Base-by-base conservation (phyloP, 2,113 vertebrate species). In the Amazona vittata region DNA sequence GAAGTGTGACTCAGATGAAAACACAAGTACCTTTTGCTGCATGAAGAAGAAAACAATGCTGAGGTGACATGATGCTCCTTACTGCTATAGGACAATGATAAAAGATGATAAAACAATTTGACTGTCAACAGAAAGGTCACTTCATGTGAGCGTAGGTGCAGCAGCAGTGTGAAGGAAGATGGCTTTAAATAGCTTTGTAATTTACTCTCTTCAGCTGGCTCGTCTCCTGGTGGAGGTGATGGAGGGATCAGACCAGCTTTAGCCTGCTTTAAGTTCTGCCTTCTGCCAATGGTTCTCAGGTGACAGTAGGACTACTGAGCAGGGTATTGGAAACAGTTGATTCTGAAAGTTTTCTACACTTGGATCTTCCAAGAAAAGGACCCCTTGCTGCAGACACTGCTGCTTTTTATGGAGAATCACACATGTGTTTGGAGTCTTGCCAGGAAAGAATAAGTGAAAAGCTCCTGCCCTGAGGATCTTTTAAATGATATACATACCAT, bases 171-270 rank as follows among this genome's bases (percentile, higher is more conserved):
- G 31, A 21, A 70, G 63, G 53, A 88, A 83, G 53, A 60, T 80
- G 46, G 33, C 28, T 91, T 82, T 82, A 76, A 85, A 91, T 41
- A 87, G 86, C 65, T 96, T 91, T 84, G 47, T n/a, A n/a, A 52
- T 73, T 82, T 87, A 49, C 37, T 33, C 53, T 22, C 31, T 84
- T 75, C 47, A 73, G 52, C 74, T 89, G 67, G n/a, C 80, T 94
- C 62, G 33, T 67, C 83, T 79, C 5, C 31, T 60, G 64, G 39
- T 91, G 69, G 70, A 93, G 89, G 33, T 86, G 80, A 74, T 71
- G 68, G 7, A 84, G 50, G 77, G 69, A 93, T 94, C 59, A 92
- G 86, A 93, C 21, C 35, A 85, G 93, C 81, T 87, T 96, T 71
- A 90, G 41, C 21, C 65, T 65, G 70, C 57, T 88, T 83, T 69